Evolutionary conservation across 2,113 vertebrate species (phyloP), one percentile per base, ranked within the genome.

Genomic region (Meleagris gallopavo): DNA sequence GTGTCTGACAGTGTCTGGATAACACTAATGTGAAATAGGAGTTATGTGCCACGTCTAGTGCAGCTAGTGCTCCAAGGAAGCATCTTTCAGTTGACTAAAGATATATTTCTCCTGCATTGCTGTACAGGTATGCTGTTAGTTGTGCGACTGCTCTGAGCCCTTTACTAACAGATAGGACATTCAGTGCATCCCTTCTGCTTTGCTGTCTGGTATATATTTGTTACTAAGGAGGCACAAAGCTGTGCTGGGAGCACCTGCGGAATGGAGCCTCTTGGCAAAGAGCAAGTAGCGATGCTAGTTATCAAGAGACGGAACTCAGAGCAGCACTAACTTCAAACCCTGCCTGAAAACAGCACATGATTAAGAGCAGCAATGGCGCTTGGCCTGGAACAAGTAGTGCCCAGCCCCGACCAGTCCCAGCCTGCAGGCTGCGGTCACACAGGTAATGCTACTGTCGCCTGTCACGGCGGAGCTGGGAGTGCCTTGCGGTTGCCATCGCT

Each of bases 321-420:
- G 2, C 0, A 0, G 22, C 3, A 8, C 4, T 15, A 17, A 3
- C 13, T 71, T 27, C 18, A 36, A 52, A 14, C 7, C 38, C 13
- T 15, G n/a, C 48, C 30, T 10, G 13, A 15, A 8, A 24, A 3
- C 2, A 2, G 11, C 2, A 2, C 7, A 34, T 0, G 1, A 6
- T 10, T 32, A 17, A 0, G 8, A 55, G 50, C 13, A 13, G 13
- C 2, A 4, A 3, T 0, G 18, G 21, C 16, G 13, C 6, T 41
- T 17, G 38, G 27, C 38, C 38, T 41, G 25, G 25, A 64, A 29
- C 61, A 64, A 40, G 16, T 8, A 8, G 46, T 22, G 50, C 21
- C 46, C 45, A 46, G 45, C 19, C 19, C 45, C 18, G 45, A 20
- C 29, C 19, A 19, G 34, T 27, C 34, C 21, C 5, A 5, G 17